Evolutionary conservation across 1,140 invertebrate genomes (phyloP).

Genomic region (Leptoteleia sp.): DNA sequence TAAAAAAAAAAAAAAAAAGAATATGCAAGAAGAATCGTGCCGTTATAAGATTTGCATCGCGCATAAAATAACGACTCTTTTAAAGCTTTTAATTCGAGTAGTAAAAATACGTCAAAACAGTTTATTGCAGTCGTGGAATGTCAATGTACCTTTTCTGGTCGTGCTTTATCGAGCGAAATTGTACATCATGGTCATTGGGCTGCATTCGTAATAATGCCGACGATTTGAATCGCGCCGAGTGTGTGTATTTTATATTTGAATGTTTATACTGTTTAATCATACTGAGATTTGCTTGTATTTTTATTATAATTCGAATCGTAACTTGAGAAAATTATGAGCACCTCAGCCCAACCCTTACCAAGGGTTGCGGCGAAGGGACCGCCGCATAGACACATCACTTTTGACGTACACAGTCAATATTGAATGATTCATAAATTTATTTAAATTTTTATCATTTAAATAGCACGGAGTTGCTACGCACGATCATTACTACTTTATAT

Average conservation of each 20-base stretch:
- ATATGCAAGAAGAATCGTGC: constrained; percentile 18
- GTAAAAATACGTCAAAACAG: constrained; percentile 48
- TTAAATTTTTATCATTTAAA: constrained; percentile 40
- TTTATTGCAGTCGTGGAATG: constrained; percentile 13
- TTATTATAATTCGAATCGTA: constrained; percentile 55
- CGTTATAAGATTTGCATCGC: constrained; percentile 59
- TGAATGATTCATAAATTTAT: constrained; percentile 55
- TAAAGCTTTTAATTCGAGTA: constrained; percentile 14
- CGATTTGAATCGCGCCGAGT: too few species aligned
- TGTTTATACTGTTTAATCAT: constrained; percentile 19
- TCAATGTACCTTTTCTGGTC: neutral
- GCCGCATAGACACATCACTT: constrained; percentile 56
- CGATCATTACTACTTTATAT: too few species aligned
- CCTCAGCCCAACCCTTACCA: constrained; percentile 28
- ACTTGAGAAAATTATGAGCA: constrained; percentile 57
- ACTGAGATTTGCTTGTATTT: constrained; percentile 49
- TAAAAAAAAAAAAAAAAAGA: too few species aligned
- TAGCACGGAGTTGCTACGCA: neutral
- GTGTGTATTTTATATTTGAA: constrained; percentile 24
- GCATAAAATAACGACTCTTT: constrained; percentile 39
- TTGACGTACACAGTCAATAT: constrained; percentile 55
- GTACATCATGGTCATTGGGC: constrained; percentile 1
- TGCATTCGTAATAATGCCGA: too few species aligned
- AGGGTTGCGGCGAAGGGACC: constrained; percentile 33
- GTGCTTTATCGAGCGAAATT: neutral